These are phyloP conservation scores for Rhodeus uyekii DNA, from an alignment of 2,797 vertebrate genomes.

Conservation along the genomic window DNA sequence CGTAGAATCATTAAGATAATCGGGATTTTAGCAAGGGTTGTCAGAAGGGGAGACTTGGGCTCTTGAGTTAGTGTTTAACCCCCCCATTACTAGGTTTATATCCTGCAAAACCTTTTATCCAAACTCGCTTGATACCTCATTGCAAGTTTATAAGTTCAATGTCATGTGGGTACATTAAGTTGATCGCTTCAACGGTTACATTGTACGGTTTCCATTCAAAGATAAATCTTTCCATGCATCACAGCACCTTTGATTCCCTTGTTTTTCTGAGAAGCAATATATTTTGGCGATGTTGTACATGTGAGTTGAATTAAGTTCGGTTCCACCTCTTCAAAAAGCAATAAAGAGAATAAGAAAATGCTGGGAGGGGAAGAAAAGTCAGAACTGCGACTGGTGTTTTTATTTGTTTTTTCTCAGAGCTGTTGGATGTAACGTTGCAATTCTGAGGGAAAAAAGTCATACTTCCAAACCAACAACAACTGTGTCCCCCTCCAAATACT, in stretches of 20 bases:
- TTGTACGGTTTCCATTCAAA: too few species aligned
- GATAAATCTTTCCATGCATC: too few species aligned
- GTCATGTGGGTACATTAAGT: too few species aligned
- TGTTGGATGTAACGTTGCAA: neutral
- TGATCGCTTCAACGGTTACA: too few species aligned
- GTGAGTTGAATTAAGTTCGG: too few species aligned
- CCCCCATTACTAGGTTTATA: too few species aligned
- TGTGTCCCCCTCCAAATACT: neutral
- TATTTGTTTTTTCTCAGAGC: neutral
- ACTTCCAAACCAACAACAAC: neutral
- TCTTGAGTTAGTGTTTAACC: too few species aligned
- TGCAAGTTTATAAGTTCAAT: neutral
- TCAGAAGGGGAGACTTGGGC: neutral
- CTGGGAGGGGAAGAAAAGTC: too few species aligned
- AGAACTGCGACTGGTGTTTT: neutral
- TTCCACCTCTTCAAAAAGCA: neutral
- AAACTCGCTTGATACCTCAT: too few species aligned
- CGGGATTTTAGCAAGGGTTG: neutral
- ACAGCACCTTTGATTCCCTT: neutral
- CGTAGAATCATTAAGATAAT: neutral
- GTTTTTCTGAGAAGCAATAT: too few species aligned
- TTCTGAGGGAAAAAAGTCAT: neutral
- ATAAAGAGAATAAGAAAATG: neutral
- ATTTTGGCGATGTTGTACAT: too few species aligned
- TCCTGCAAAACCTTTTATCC: neutral